A percentile compares a stretch with the other conserved stretches of the same genome.
Conservation (phyloP, 2,888 invertebrate species). For the Platycheirus rosarum region DNA sequence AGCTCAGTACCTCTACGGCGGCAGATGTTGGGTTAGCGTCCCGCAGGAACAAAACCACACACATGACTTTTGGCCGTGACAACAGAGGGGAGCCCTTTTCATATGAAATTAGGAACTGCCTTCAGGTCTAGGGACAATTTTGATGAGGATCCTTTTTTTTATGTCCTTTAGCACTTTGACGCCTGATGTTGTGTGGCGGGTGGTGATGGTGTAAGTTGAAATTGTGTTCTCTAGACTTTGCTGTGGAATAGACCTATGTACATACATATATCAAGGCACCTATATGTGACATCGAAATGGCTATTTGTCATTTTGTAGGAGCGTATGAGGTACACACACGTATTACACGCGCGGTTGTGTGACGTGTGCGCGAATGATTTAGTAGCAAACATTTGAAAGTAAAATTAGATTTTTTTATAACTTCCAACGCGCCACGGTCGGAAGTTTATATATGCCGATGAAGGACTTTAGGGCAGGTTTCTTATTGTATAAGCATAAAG, state of each 20-base stretch:
- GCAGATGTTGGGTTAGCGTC: slow-evolving; percentile 56
- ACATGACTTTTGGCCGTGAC: slow-evolving; percentile 37
- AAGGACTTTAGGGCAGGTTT: slow-evolving; percentile 5
- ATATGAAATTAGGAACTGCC: slow-evolving; percentile 57
- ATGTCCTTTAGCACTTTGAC: slow-evolving; percentile 63
- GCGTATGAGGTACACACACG: slow-evolving; percentile 64
- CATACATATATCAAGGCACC: too few species aligned
- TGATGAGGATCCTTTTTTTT: slow-evolving; percentile 32
- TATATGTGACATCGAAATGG: slow-evolving; percentile 67
- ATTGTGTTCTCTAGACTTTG: slow-evolving; percentile 48
- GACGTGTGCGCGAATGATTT: slow-evolving; percentile 74
- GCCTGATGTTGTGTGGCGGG: slow-evolving; percentile 43
- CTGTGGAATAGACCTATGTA: too few species aligned
- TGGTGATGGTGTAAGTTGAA: slow-evolving; percentile 23
- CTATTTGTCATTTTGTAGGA: slow-evolving; percentile 57
- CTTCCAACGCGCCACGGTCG: not conserved
- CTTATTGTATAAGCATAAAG: not conserved
- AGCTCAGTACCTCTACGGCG: not conserved
- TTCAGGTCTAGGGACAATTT: slow-evolving; percentile 41
- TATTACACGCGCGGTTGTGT: slow-evolving; percentile 53
- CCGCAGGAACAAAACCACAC: slow-evolving; percentile 38
- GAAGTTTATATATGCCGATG: not conserved
- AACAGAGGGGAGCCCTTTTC: slow-evolving; percentile 43
- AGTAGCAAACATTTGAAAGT: slow-evolving; percentile 76
- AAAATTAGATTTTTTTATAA: slow-evolving; percentile 78